Evolutionary conservation across 2,888 invertebrate genomes (phyloP).

Genomic region (Labia minor): DNA sequence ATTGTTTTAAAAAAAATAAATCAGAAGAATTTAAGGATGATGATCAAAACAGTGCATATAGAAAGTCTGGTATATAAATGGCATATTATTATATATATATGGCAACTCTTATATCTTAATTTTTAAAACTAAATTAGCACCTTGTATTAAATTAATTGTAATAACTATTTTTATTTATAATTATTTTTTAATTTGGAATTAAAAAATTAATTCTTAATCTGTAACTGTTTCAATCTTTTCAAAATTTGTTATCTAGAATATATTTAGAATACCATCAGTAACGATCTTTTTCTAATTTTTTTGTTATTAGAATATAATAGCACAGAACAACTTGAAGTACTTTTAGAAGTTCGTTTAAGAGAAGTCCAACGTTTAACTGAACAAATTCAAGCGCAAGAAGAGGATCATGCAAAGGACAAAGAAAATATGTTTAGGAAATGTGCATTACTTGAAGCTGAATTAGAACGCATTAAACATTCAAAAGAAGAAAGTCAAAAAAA

Average conservation of each 20-base stretch:
- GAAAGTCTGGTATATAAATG: neutral
- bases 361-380: neutral
- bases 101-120: too few species aligned
- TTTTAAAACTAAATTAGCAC: too few species aligned
- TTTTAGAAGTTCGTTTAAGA: constrained; percentile 4
- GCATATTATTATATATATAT: too few species aligned
- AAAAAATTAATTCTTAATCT: too few species aligned
- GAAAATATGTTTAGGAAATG: neutral
- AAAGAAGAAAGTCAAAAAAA: neutral
- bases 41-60: neutral
- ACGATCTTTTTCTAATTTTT: neutral
- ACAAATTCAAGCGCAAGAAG: neutral
- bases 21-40: neutral
- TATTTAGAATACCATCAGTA: too few species aligned
- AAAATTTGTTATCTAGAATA: too few species aligned
- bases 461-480: neutral
- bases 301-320: constrained; percentile 13
- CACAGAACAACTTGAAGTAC: constrained; percentile 17
- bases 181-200: too few species aligned
- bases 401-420: neutral
- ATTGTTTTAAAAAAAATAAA: neutral
- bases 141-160: too few species aligned
- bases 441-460: neutral
- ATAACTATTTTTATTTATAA: too few species aligned
- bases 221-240: too few species aligned